These are phyloP conservation scores for Myotis pilosus DNA, from an alignment of 2,797 vertebrate genomes.

Conservation along the genomic window DNA sequence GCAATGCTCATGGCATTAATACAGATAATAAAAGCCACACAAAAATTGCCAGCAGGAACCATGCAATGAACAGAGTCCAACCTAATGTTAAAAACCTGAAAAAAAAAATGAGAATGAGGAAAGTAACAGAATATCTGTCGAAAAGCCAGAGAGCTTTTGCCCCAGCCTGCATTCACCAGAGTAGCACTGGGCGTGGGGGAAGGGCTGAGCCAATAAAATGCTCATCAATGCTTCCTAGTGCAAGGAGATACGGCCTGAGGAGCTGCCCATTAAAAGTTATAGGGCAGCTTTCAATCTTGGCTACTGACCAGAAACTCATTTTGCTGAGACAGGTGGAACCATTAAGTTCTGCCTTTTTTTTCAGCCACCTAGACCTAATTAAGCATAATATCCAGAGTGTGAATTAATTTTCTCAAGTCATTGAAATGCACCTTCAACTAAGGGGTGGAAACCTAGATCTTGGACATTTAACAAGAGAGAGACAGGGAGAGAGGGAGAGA, in stretches of 20 bases:
- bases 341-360: not conserved
- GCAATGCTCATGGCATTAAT: not conserved
- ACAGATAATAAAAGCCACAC: not conserved
- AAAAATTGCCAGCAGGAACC: not conserved
- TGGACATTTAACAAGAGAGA: not conserved
- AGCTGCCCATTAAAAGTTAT: not conserved
- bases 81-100: not conserved
- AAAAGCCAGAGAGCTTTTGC: not conserved
- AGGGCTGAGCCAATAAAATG: not conserved
- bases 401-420: slow-evolving; percentile 49
- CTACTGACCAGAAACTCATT: not conserved
- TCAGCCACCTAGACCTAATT: slow-evolving; percentile 1
- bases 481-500: too few species aligned
- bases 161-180: not conserved
- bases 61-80: not conserved
- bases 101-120: not conserved
- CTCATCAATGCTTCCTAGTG: not conserved
- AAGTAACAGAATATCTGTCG: not conserved
- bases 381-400: slow-evolving; percentile 14
- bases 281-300: not conserved
- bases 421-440: not conserved
- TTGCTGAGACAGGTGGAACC: not conserved
- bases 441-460: not conserved
- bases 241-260: not conserved
- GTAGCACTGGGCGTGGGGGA: fast-evolving